phyloP scores from a whole-genome alignment of 2,113 vertebrate genomes.

The Gallinago jamesoni region DNA sequence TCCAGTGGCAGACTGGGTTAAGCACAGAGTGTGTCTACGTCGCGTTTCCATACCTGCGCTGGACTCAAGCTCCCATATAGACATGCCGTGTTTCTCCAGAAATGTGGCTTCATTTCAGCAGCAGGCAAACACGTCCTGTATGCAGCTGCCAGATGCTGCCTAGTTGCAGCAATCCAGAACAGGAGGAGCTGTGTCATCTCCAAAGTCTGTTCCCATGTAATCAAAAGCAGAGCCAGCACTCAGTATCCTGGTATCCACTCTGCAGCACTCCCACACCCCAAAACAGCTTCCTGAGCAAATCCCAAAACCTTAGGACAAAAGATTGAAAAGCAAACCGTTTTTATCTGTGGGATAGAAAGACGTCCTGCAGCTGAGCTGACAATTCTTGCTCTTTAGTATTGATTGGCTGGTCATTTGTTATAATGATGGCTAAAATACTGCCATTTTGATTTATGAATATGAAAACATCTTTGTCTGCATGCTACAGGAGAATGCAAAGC shows the following conservation, averaged over 20 bases:
- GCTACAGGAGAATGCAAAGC: not conserved
- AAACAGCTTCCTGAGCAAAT: not conserved
- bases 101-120: not conserved
- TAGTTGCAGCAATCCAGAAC: not conserved
- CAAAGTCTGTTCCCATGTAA: not conserved
- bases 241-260: not conserved
- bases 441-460: not conserved
- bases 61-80: not conserved
- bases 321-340: not conserved
- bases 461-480: not conserved
- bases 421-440: not conserved
- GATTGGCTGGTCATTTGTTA: not conserved
- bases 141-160: not conserved
- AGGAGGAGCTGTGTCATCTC: not conserved
- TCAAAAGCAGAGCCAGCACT: not conserved
- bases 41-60: not conserved
- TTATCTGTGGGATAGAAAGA: not conserved
- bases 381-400: not conserved
- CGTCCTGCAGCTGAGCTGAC: not conserved
- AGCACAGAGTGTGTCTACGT: rapidly evolving
- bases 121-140: not conserved
- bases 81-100: not conserved
- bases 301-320: not conserved
- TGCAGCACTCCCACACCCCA: not conserved
- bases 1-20: not conserved